Evolutionary conservation across 2,113 vertebrate genomes (phyloP), one percentile per base, ranked within the genome.

Genomic region (Scopus umbretta): DNA sequence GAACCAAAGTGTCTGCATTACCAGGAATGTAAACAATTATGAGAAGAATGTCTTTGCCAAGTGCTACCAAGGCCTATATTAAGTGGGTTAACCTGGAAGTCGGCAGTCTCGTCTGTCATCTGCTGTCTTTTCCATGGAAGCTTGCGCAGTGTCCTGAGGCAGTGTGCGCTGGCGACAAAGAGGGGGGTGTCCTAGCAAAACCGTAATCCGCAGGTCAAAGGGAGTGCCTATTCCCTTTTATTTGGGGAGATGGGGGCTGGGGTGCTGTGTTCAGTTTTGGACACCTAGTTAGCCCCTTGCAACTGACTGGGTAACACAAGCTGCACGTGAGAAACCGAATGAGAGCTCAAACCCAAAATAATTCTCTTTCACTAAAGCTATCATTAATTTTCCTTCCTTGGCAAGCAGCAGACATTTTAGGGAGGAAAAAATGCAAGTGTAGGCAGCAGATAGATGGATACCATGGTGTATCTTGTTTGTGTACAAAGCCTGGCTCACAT

Each of bases 351-450:
- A 22, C 30, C 3, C 12, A 86, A 88, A 85, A 49, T 32, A 49
- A 55, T 68, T 73, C 3, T 61, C n/a, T 68, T 70, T 52, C 26
- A 11, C 27, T 75, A 59, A 34, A 25, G 42, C 12, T 13, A 20
- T 21, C 5, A 6, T 47, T 85, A 32, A 52, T 61, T 92, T 83
- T 91, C 79, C 30, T 80, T 86, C 85, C 87, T 80, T 59, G 80
- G 75, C 88, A 95, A 92, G 59, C n/a, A 79, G 70, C 32, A 92
- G 88, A 92, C 68, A 56, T 91, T 86, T 49, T 47, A 32, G 6
- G 47, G 80, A 82, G 63, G 52, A 42, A 58, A 65, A 68, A 66
- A 76, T 26, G 29, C 47, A 71, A 32, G 27, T 47, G 22, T 50
- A 49, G 50, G 52, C 55, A 80, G 40, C 73, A 93, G 80, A 80